phyloP scores from a whole-genome alignment of 2,797 vertebrate species.

The Prunella strophiata region DNA sequence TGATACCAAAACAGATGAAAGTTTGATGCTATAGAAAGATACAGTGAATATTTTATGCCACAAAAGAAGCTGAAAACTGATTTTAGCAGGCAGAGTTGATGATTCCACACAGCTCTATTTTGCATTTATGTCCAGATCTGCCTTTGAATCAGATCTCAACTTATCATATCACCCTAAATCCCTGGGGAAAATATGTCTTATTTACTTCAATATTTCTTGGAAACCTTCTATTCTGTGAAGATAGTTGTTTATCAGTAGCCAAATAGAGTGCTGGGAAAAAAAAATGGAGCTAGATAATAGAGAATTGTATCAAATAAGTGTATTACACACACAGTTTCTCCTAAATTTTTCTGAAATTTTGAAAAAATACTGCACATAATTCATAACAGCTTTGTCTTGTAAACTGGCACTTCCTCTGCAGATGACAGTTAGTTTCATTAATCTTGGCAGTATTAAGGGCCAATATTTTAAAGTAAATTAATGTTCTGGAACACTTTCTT shows the following conservation, averaged over 20 bases:
- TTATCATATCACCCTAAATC: background rate
- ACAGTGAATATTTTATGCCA: background rate
- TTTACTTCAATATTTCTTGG: background rate
- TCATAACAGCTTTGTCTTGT: background rate
- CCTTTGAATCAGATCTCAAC: background rate
- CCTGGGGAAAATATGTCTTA: background rate
- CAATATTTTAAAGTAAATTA: slow-evolving; percentile 33
- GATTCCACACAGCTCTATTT: background rate
- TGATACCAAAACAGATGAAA: slow-evolving; percentile 10
- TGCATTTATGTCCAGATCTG: background rate
- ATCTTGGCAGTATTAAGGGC: slow-evolving; percentile 26
- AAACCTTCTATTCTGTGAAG: background rate
- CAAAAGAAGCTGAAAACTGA: background rate
- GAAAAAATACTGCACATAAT: background rate
- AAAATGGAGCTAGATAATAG: background rate
- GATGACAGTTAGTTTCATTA: slow-evolving; percentile 4
- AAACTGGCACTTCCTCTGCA: background rate
- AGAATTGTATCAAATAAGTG: background rate
- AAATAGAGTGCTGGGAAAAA: background rate
- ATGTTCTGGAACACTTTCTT: slow-evolving; percentile 41
- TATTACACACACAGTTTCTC: background rate
- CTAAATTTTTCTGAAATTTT: slow-evolving; percentile 10
- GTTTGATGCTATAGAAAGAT: slow-evolving; percentile 1
- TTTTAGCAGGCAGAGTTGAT: background rate
- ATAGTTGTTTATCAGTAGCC: background rate